Evolutionary conservation across 2,113 vertebrate genomes (phyloP).

Genomic region (Indicator maculatus): DNA sequence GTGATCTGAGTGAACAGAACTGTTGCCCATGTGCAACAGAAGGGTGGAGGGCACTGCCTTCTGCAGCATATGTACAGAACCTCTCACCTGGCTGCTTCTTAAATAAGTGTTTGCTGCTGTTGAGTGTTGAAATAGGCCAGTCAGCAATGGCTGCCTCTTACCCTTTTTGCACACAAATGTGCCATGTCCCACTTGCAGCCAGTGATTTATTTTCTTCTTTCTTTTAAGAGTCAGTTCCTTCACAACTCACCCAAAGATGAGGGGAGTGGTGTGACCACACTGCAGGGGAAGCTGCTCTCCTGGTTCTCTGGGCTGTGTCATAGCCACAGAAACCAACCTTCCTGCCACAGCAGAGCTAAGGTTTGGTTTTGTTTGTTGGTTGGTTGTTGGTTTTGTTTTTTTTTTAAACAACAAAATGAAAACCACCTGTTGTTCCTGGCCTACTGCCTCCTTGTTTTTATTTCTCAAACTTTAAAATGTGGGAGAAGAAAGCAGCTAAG

Average conservation of each 20-base stretch:
- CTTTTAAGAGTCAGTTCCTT: neutral
- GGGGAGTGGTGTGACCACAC: neutral
- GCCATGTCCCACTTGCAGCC: neutral
- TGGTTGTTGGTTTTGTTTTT: neutral
- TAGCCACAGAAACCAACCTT: neutral
- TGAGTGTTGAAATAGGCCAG: neutral
- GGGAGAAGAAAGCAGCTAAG: neutral
- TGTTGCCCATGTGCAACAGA: neutral
- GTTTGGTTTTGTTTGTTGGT: neutral
- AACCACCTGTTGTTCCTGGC: neutral
- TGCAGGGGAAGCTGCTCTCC: neutral
- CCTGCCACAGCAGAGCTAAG: neutral
- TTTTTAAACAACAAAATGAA: neutral
- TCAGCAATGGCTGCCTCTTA: neutral
- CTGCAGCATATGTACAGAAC: rapidly evolving
- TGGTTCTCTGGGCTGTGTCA: neutral
- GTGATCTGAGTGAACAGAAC: neutral
- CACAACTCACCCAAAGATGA: rapidly evolving
- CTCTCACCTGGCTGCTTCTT: neutral
- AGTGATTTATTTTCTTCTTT: neutral
- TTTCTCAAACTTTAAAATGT: neutral
- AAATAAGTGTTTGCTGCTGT: neutral
- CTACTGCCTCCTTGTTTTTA: neutral
- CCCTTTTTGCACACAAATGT: neutral
- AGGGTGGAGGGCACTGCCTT: neutral